These are phyloP conservation scores for Myotis myotis DNA, from an alignment of 2,797 vertebrate genomes.

Conservation along the genomic window DNA sequence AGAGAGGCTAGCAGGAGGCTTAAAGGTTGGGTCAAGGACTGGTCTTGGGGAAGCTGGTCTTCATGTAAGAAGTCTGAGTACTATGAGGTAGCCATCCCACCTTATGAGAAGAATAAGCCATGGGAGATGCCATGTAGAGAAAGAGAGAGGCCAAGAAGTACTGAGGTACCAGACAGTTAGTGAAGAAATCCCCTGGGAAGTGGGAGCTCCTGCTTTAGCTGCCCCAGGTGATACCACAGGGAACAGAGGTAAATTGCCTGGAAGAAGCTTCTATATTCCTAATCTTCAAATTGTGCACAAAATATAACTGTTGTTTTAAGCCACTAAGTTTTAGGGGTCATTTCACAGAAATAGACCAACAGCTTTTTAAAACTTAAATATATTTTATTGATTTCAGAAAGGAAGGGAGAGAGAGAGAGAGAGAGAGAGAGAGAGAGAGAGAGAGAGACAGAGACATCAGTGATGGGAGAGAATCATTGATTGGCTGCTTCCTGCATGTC, in stretches of 20 bases:
- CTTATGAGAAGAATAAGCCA: background rate
- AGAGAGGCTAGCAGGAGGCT: background rate
- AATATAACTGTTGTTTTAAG: background rate
- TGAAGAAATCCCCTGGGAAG: background rate
- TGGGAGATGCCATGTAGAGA: background rate
- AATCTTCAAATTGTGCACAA: background rate
- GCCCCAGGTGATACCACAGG: too few relatives aligned
- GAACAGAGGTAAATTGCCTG: background rate
- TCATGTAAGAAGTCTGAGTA: background rate
- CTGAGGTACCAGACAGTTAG: rapidly evolving
- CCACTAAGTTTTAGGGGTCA: background rate
- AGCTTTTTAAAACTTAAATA: background rate
- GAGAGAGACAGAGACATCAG: too few relatives aligned
- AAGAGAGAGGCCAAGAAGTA: background rate
- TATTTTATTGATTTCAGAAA: too few relatives aligned
- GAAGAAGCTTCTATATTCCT: background rate
- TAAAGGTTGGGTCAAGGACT: background rate
- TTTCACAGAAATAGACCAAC: background rate
- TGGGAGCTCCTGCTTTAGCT: background rate
- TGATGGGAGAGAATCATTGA: too few relatives aligned
- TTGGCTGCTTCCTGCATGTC: too few relatives aligned
- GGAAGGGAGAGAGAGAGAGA: too few relatives aligned
- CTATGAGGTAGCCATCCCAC: background rate
- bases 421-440: too few relatives aligned
- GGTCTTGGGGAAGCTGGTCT: background rate